Evolutionary conservation across 2,113 vertebrate genomes (phyloP).

Genomic region (Marcusenius ussheri): DNA sequence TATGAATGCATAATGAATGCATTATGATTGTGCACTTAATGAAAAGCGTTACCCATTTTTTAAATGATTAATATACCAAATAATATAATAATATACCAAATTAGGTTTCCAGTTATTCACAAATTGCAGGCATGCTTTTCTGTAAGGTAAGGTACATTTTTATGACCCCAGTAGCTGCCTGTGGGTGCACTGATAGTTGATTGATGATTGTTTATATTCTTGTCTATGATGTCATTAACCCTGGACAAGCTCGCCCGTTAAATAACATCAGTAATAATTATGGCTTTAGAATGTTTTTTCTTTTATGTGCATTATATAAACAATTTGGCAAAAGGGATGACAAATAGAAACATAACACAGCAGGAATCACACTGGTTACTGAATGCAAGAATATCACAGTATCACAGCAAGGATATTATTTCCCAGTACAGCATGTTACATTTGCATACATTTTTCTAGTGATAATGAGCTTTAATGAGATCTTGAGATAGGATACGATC

Average conservation of each 20-base stretch:
- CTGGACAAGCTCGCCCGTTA: background rate
- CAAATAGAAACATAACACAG: background rate
- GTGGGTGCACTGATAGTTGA: background rate
- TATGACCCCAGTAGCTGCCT: background rate
- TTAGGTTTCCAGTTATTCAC: background rate
- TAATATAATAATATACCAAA: background rate
- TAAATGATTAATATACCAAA: background rate
- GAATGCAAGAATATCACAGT: background rate
- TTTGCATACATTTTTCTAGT: constrained; percentile 8
- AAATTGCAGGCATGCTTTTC: background rate
- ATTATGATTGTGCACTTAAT: too few relatives aligned
- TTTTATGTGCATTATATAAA: background rate
- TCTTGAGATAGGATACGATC: constrained; percentile 28
- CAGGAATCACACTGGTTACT: background rate
- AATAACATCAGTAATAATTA: background rate
- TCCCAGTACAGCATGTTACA: background rate
- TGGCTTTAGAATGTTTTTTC: background rate
- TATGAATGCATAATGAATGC: too few relatives aligned
- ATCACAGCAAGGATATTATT: background rate
- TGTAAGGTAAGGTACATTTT: background rate
- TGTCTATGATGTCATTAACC: background rate
- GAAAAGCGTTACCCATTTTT: background rate
- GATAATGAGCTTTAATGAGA: constrained; percentile 33
- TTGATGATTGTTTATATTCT: background rate
- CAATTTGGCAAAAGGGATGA: background rate